These are phyloP conservation scores for Onychomys torridus DNA, from an alignment of 2,797 vertebrate species.

Conservation along the genomic window DNA sequence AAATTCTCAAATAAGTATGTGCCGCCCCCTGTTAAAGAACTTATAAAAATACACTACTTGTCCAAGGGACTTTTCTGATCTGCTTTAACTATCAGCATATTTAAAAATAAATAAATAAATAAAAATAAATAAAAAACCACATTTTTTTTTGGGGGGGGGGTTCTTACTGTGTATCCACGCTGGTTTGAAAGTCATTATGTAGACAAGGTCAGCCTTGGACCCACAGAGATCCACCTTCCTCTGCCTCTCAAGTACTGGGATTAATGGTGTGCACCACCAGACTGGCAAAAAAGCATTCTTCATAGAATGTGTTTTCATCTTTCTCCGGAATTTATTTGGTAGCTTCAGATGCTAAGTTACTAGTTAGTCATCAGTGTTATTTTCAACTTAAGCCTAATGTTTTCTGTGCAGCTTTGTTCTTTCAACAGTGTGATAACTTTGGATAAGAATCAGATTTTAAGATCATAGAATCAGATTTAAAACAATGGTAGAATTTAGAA, in stretches of 20 bases:
- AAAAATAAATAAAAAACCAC: constrained; percentile 52
- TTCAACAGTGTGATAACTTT: constrained; percentile 7
- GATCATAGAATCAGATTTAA: constrained; percentile 10
- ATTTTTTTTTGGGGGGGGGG: no score
- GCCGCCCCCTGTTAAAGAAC: constrained; percentile 47
- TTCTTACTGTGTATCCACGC: neutral
- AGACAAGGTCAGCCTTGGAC: neutral
- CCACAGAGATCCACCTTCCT: neutral
- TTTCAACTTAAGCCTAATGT: constrained; percentile 67
- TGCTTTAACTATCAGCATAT: constrained; percentile 34
- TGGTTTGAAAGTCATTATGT: neutral
- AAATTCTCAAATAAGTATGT: constrained; percentile 14
- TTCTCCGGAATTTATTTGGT: constrained; percentile 68
- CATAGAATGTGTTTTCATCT: constrained; percentile 54
- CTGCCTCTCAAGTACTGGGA: no score
- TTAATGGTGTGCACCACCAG: neutral
- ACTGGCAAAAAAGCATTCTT: neutral
- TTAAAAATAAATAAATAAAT: no score
- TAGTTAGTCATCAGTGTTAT: constrained; percentile 67
- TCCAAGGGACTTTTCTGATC: constrained; percentile 71
- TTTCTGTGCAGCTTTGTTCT: constrained; percentile 54
- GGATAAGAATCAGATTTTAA: constrained; percentile 37
- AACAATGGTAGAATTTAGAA: constrained; percentile 20
- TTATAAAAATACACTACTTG: neutral
- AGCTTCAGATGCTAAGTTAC: constrained; percentile 49